These are phyloP conservation scores for Protula sp. DNA, from an alignment of 2,888 invertebrate species.

Conservation along the genomic window DNA sequence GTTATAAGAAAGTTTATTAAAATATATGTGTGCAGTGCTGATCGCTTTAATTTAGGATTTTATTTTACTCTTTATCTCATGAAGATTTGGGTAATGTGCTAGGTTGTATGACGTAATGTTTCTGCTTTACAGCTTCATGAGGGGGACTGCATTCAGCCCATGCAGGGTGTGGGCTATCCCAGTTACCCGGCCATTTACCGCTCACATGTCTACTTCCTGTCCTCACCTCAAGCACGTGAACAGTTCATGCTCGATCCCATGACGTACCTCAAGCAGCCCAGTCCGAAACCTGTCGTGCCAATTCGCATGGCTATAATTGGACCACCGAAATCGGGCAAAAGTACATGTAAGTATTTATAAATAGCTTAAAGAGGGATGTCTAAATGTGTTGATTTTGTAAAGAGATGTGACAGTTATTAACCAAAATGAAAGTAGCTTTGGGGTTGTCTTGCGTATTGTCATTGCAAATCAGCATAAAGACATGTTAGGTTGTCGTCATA, in stretches of 20 bases:
- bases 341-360: constrained; percentile 40
- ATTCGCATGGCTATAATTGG: constrained; percentile 51
- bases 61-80: no score
- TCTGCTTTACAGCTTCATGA: constrained; percentile 45
- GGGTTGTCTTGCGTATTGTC: no score
- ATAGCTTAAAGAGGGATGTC: neutral
- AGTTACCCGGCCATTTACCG: constrained; percentile 49
- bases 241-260: constrained; percentile 48
- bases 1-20: no score
- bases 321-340: constrained; percentile 54
- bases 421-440: no score
- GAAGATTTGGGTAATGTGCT: no score
- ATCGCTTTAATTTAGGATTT: no score
- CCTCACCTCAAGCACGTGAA: constrained; percentile 35
- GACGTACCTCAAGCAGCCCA: constrained; percentile 42
- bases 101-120: no score
- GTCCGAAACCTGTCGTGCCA: constrained; percentile 52
- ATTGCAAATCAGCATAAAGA: no score
- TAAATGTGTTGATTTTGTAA: neutral
- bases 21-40: no score
- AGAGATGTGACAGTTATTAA: no score
- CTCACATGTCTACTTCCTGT: constrained; percentile 48
- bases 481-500: no score
- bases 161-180: constrained; percentile 40
- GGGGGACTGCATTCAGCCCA: constrained; percentile 50